A percentile compares a stretch with the other conserved stretches of the same genome.
These are phyloP conservation scores for Lasioglossum baleicum DNA, from an alignment of 1,140 invertebrate genomes.

Conservation along the genomic window DNA sequence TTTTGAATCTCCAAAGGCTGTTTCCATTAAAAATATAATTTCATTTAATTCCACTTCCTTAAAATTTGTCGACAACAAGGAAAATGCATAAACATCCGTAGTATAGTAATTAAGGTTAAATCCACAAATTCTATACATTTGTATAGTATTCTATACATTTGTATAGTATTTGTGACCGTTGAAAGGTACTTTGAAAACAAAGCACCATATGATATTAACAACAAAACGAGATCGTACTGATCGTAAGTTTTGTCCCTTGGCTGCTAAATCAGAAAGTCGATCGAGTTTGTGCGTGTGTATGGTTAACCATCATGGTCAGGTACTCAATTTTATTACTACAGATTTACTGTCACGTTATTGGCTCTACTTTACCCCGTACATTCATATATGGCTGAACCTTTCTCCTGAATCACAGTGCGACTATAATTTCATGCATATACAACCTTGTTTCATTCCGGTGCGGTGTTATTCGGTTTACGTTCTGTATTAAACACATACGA, in stretches of 20 bases:
- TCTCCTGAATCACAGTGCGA: neutral
- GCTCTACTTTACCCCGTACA: neutral
- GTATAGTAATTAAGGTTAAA: too few relatives aligned
- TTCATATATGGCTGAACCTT: neutral
- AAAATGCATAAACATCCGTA: too few relatives aligned
- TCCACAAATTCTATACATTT: neutral
- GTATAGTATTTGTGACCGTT: neutral
- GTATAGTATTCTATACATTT: neutral
- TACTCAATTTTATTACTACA: slow-evolving; percentile 8
- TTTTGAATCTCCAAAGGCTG: too few relatives aligned
- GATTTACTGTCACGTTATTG: slow-evolving; percentile 2
- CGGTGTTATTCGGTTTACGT: too few relatives aligned
- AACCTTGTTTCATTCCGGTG: neutral
- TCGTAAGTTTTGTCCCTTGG: neutral
- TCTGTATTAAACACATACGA: too few relatives aligned
- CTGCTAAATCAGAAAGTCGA: neutral
- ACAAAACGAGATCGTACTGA: neutral
- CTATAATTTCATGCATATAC: neutral
- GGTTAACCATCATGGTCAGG: neutral
- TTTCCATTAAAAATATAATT: too few relatives aligned
- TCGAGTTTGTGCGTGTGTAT: neutral
- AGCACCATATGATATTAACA: neutral
- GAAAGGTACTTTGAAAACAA: neutral
- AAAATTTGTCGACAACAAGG: too few relatives aligned
- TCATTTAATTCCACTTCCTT: too few relatives aligned